Evolutionary conservation across 2,888 invertebrate species (phyloP), one percentile per base, ranked within the genome.

Genomic region (Cephus spinipes): DNA sequence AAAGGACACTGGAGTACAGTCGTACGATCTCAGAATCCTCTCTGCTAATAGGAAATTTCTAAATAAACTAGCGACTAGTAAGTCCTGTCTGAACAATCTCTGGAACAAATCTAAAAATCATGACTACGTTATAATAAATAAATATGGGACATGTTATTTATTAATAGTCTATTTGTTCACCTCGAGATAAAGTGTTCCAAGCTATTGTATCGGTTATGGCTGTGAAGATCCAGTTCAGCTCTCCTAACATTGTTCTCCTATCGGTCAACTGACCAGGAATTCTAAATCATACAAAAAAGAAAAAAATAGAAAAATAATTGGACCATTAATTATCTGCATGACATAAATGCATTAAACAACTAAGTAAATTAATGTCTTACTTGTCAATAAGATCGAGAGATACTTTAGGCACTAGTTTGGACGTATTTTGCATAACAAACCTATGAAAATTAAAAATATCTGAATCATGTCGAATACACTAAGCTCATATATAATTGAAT

Each of bases 131-230:
- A 31, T 31, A 31, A 33, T 33, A 31, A 31, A 23, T 71, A 30
- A 12, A 31, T 11, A 31, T 32, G 55, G 33, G 30, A 23, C 31
- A 11, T 40, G 15, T 32, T 23, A 4, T 4, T 15, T 30, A 31
- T 6, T 2, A 23, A 73, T 35, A n/a, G 31, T 33, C 15, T 32
- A 74, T 40, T 31, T 36, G 11, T 35, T 83, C 89, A 95, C 95
- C 95, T 93, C 97, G 94, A 6, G 98, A 98, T 87, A 99, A 93
- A 71, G 97, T 97, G 91, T 98, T 98, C 99, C 99, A 99, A 1
- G 99, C 99, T 89, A 99, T 99, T 12, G 99, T 99, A 92, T 99
- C 99, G 0, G 99, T 99, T 86, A 99, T 98, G 73, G 99, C 99
- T 3, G 99, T 99, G 93, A 99, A 99, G 90, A 99, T 99, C 99